Base-by-base conservation (phyloP, 2,797 vertebrate genomes). In the Chiroxiphia lanceolata region DNA sequence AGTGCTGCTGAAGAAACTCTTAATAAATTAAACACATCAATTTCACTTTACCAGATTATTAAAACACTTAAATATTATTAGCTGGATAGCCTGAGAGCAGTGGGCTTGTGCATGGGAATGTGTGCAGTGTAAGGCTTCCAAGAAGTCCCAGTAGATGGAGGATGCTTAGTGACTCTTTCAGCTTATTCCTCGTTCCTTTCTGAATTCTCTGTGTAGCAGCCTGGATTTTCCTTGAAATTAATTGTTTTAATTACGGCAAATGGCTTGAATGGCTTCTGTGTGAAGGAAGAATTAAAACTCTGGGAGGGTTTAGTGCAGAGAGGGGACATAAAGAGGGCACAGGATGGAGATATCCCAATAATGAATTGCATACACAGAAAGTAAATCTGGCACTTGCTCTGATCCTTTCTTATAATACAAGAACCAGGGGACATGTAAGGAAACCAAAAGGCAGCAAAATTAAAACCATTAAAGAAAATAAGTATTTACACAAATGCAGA, bases 231-330 rank as follows among this genome's bases (percentile, higher is more conserved):
- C 83, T 81, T 64, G 83, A 92, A 96, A 96, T 96, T 94, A 97
- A 95, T 96, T 93, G 94, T 88, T 97, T 96, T 96, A 96, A 96
- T 97, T 96, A 96, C 75, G 71, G 91, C 57, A 94, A 95, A 94
- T 90, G 80, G 83, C 89, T 94, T 74, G 83, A 96, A 95, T 71
- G 71, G 85, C 81, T 96, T 91, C 77, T 95, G 67, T 29, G 83
- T 56, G 93, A 82, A 81, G 80, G 70, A 79, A 72, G 93, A 96
- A 96, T 97, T 90, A 86, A 95, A 94, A 94, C 88, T 80, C 81
- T 89, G 91, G 87, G 94, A 89, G 2, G 11, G 77, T 92, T 96
- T 90, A 83, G 86, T 64, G 78, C 21, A 2, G 78, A 84, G 75
- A 87, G 64, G 93, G 91, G 93, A 93, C 93, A 83, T 96, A 90